phyloP scores from a whole-genome alignment of 2,888 invertebrate genomes.

The Pterostichus madidus region DNA sequence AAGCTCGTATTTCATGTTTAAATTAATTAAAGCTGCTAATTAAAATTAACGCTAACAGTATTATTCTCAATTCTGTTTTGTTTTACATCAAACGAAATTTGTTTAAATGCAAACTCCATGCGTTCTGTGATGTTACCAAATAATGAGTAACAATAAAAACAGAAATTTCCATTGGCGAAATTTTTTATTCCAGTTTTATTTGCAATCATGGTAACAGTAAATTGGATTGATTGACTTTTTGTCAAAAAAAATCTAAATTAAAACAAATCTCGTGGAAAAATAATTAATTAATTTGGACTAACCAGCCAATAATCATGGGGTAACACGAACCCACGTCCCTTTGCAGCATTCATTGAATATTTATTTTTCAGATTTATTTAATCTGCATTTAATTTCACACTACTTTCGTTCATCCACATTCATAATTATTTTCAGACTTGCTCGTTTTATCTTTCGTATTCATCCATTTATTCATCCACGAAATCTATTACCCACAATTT shows the following conservation, averaged over 20 bases:
- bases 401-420: no score
- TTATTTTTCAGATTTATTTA: no score
- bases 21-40: conserved; percentile 65
- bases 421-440: no score
- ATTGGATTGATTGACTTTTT: conserved; percentile 24
- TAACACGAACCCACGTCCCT: no score
- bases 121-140: neutral
- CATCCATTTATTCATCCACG: no score
- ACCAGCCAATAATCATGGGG: no score
- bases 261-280: no score
- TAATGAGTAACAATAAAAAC: conserved; percentile 29
- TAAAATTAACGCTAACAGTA: conserved; percentile 65
- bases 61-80: conserved; percentile 57
- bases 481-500: no score
- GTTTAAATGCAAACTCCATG: conserved; percentile 41
- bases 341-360: no score
- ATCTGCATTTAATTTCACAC: no score
- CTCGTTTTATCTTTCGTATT: no score
- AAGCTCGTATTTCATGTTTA: conserved; percentile 58
- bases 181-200: conserved; percentile 24
- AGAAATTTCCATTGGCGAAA: conserved; percentile 14
- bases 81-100: conserved; percentile 60
- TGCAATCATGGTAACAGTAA: conserved; percentile 1
- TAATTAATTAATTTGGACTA: no score
- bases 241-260: neutral